Evolutionary conservation across 2,797 vertebrate genomes (phyloP).

Genomic region (Rhodeus uyekii): DNA sequence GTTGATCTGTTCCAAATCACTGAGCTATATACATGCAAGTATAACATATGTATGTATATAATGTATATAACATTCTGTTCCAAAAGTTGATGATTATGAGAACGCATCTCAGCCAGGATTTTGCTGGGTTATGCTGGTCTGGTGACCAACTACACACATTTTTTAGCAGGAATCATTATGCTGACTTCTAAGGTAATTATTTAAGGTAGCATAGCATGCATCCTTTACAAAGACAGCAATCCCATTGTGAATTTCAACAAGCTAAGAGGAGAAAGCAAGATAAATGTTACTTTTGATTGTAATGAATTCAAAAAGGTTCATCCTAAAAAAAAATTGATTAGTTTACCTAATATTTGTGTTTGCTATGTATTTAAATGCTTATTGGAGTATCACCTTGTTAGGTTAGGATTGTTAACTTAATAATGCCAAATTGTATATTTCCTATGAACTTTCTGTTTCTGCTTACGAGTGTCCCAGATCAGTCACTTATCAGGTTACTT

Average conservation of each 20-base stretch:
- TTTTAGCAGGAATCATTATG: background rate
- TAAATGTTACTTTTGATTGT: background rate
- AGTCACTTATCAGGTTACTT: constrained; percentile 14
- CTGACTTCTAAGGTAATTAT: no score
- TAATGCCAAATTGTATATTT: background rate
- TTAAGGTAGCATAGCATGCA: background rate
- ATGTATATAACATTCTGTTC: constrained; percentile 3
- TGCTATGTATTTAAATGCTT: background rate
- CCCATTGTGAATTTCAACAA: background rate
- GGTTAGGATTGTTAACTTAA: background rate
- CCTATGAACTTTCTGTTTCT: background rate
- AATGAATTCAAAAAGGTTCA: background rate
- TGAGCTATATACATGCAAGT: background rate
- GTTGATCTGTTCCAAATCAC: background rate
- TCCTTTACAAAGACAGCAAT: background rate
- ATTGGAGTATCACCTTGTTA: background rate
- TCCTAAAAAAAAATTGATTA: background rate
- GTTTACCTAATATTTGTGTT: background rate
- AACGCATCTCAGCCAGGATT: background rate
- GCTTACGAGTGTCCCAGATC: constrained; percentile 5
- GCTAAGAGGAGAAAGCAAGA: background rate
- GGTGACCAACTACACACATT: background rate
- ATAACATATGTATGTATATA: no score
- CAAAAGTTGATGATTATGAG: background rate
- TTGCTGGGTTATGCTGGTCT: background rate